These are phyloP conservation scores for Pteruthius melanotis DNA, from an alignment of 2,113 vertebrate species.

Conservation along the genomic window DNA sequence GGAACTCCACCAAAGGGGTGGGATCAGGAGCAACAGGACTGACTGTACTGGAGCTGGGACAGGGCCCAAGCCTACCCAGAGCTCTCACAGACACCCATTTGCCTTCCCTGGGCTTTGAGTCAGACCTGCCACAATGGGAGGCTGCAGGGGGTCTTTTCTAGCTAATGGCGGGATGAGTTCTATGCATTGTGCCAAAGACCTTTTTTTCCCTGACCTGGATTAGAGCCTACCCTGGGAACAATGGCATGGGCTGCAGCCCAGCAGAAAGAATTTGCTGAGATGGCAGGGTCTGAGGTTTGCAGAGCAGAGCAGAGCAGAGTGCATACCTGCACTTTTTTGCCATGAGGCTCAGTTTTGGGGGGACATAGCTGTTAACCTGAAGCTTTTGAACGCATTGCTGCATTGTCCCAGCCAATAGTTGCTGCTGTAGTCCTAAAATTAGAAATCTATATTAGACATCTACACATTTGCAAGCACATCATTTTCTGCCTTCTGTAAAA, in stretches of 20 bases:
- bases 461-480: not conserved
- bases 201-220: conserved; percentile 62
- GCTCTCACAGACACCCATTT: not conserved
- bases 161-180: conserved; percentile 11
- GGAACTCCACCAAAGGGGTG: not conserved
- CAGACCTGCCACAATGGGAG: conserved; percentile 27
- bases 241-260: conserved; percentile 48
- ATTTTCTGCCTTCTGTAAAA: conserved; percentile 5
- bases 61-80: not conserved
- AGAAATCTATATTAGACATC: conserved; percentile 9
- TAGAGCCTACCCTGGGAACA: conserved; percentile 54
- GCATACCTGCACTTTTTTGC: conserved; percentile 63
- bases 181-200: conserved; percentile 50
- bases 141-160: conserved; percentile 33
- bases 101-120: conserved; percentile 24
- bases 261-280: conserved; percentile 64
- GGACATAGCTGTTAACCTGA: conserved; percentile 6
- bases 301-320: conserved; percentile 57
- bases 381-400: not conserved
- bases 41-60: not conserved
- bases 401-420: not conserved
- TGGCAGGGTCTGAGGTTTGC: conserved; percentile 46
- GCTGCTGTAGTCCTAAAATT: not conserved
- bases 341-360: conserved; percentile 30
- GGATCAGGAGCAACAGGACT: not conserved